A percentile compares a stretch with the other conserved stretches of the same genome.
phyloP scores from a whole-genome alignment of 2,113 vertebrate genomes.

The Myocastor coypus region DNA sequence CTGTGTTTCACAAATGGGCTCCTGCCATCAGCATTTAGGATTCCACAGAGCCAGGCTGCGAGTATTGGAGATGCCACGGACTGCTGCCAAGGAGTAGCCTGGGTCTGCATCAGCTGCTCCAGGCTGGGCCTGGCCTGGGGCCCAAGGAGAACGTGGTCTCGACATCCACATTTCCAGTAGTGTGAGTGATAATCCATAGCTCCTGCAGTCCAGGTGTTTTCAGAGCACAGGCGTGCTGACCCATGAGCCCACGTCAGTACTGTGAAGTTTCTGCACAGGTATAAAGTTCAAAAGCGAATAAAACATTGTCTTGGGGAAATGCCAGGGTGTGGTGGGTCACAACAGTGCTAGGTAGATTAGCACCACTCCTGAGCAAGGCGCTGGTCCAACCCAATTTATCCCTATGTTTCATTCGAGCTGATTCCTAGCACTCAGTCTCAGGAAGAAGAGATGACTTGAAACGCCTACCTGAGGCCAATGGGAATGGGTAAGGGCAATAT shows the following conservation, averaged over 20 bases:
- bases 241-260: background rate
- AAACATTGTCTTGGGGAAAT: background rate
- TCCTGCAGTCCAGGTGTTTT: slow-evolving; percentile 52
- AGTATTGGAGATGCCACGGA: slow-evolving; percentile 41
- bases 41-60: slow-evolving; percentile 33
- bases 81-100: slow-evolving; percentile 3
- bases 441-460: background rate
- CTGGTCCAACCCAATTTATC: background rate
- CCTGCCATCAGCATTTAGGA: slow-evolving; percentile 64
- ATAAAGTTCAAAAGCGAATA: background rate
- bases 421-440: background rate
- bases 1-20: slow-evolving; percentile 70
- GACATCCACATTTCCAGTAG: background rate
- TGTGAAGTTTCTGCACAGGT: background rate
- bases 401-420: background rate
- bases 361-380: background rate
- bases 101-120: background rate
- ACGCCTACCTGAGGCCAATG: background rate
- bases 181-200: background rate
- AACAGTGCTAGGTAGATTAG: background rate
- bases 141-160: background rate
- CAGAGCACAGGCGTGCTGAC: background rate
- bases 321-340: background rate
- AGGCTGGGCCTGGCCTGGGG: background rate
- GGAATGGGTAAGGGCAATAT: background rate